phyloP scores from a whole-genome alignment of 2,113 vertebrate species.

The Toxotes jaculatrix region DNA sequence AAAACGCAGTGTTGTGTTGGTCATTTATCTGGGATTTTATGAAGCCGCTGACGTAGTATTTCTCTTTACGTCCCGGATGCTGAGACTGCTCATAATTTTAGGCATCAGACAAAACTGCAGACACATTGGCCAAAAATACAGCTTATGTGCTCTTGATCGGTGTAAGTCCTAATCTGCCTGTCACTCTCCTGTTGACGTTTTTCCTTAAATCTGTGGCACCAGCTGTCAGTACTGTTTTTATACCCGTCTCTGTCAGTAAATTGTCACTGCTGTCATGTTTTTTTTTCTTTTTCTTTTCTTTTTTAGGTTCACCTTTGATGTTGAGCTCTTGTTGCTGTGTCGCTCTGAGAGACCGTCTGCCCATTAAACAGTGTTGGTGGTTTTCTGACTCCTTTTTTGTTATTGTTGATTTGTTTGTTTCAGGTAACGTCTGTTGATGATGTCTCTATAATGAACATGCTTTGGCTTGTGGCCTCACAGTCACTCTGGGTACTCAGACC shows the following conservation, averaged over 20 bases:
- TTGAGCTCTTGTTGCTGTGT: neutral
- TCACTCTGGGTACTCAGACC: neutral
- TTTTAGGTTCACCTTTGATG: neutral
- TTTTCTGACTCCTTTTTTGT: neutral
- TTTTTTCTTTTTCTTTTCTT: neutral
- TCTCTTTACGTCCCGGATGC: constrained; percentile 1
- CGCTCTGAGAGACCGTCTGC: neutral
- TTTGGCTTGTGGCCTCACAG: neutral
- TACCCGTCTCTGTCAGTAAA: neutral
- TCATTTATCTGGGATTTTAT: constrained; percentile 39
- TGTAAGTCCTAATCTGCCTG: constrained; percentile 12
- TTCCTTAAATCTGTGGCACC: neutral
- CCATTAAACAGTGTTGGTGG: neutral
- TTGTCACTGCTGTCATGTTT: neutral
- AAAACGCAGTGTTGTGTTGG: constrained; percentile 7
- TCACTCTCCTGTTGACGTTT: neutral
- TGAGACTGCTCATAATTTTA: neutral
- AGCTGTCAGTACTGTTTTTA: constrained; percentile 9
- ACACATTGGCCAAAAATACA: neutral
- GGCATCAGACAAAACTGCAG: neutral
- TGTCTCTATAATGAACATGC: neutral
- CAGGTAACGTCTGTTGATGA: neutral
- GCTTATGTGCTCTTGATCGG: neutral
- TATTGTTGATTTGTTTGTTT: too few relatives aligned
- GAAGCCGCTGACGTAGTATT: constrained; percentile 34